Evolutionary conservation across 2,888 invertebrate genomes (phyloP).

Genomic region (Leucoptera coffeella): DNA sequence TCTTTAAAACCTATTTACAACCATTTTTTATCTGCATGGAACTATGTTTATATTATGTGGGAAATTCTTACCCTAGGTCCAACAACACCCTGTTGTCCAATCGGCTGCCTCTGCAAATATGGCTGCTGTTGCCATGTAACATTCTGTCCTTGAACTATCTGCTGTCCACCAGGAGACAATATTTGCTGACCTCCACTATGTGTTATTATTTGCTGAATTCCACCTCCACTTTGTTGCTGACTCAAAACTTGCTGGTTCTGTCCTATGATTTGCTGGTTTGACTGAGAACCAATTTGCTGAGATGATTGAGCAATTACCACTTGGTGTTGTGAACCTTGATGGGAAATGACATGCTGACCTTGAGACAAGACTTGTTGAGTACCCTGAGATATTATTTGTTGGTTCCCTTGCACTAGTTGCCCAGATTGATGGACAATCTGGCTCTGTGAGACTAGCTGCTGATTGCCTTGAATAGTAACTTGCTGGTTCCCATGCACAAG

Average conservation of each 20-base stretch:
- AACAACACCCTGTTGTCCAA: constrained; percentile 42
- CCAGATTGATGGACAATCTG: constrained; percentile 44
- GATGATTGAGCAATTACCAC: constrained; percentile 40
- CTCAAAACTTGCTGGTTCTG: constrained; percentile 34
- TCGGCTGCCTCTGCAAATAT: constrained; percentile 43
- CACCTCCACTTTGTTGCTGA: constrained; percentile 28
- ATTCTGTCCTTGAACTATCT: constrained; percentile 37
- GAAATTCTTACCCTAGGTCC: constrained; percentile 39
- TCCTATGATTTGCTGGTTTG: constrained; percentile 40
- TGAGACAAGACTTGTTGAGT: constrained; percentile 39
- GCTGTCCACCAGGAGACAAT: constrained; percentile 37
- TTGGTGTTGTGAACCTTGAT: constrained; percentile 43
- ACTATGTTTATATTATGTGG: no score
- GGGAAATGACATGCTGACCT: constrained; percentile 41
- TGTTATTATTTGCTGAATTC: constrained; percentile 45
- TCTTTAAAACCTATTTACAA: no score
- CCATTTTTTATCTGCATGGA: no score
- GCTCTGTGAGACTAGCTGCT: constrained; percentile 38
- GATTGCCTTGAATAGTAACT: constrained; percentile 38
- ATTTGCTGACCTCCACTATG: constrained; percentile 44
- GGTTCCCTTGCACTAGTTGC: constrained; percentile 36
- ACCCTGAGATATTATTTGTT: constrained; percentile 36
- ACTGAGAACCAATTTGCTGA: constrained; percentile 42
- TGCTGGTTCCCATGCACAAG: constrained; percentile 45
- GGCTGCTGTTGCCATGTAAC: constrained; percentile 42